Evolutionary conservation across 2,113 vertebrate genomes (phyloP), one percentile per base, ranked within the genome.

Genomic region (Monarcha castaneiventris): DNA sequence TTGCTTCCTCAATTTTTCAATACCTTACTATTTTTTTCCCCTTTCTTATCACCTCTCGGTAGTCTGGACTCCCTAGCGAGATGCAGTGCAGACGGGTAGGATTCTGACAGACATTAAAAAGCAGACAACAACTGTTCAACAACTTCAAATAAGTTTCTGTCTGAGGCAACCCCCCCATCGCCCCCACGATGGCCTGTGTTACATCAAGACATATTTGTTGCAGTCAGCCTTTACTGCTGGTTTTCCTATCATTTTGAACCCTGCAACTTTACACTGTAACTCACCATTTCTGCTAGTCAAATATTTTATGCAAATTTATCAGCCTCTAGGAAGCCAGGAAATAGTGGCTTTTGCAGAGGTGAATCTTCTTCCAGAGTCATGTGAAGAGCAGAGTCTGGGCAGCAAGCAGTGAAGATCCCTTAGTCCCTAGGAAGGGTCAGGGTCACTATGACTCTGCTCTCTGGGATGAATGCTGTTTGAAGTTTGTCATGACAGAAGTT

Each of bases 1-100:
- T 95, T 93, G 43, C 54, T 93, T 52, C 73, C 62, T 84, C 56
- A 15, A 2, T 95, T 95, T 96, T 82, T 90, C 85, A 95, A 46
- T 90, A 74, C 9, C 22, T 86, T 41, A 5, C 20, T 23, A 58
- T 51, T 81, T 81, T 61, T 51, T 54, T 10, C 63, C 39, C 9
- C 12, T 93, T 92, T 88, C 72, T 92, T 87, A 92, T 93, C 79
- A 58, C 54, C 48, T 68, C 61, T 95, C 12, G 4, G 49, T 81
- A 90, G 64, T 54, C 37, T 84, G 88, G 64, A 61, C 81, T 95
- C 92, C 90, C 85, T 72, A 16, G 85, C 84, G 93, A 92, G 86
- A 72, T 33, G 73, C 55, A 13, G 5, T 44, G n/a, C 90, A 93
- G 85, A 54, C 10, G 14, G 56, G 32, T 22, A 84, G 66, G 84